Evolutionary conservation across 2,113 vertebrate genomes (phyloP).

Genomic region (Neogale vison): DNA sequence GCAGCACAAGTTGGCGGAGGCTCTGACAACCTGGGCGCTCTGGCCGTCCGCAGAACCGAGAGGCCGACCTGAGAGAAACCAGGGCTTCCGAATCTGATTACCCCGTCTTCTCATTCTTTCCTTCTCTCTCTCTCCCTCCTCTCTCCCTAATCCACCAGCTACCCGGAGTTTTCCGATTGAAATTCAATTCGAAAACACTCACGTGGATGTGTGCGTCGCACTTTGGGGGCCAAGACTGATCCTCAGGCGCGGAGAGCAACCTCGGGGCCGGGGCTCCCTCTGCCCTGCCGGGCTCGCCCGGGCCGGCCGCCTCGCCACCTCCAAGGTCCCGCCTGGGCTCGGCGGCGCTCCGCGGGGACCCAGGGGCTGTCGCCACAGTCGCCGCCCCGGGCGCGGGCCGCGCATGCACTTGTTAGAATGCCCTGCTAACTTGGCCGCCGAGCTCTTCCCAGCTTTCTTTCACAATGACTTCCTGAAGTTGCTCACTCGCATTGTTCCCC

Average conservation of each 20-base stretch:
- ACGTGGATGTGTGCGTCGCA: constrained; percentile 65
- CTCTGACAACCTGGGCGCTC: not conserved
- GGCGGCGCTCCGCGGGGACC: not conserved
- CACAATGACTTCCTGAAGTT: constrained; percentile 80
- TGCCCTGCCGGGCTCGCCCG: not conserved
- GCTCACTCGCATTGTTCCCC: constrained; percentile 67
- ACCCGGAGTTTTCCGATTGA: constrained; percentile 40
- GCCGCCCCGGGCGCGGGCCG: constrained; percentile 36
- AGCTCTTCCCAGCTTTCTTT: constrained; percentile 71
- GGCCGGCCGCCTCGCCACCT: not conserved
- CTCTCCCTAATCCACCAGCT: not conserved
- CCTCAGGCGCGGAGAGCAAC: constrained; percentile 35
- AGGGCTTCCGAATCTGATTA: not conserved
- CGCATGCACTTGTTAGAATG: constrained; percentile 68
- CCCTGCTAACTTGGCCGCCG: constrained; percentile 38
- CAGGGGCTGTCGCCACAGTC: not conserved
- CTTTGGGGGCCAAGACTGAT: constrained; percentile 48
- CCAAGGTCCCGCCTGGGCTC: not conserved
- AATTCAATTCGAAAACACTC: constrained; percentile 66
- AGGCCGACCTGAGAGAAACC: not conserved
- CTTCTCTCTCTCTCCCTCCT: no score
- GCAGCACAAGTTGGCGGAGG: not conserved
- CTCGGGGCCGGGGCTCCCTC: not conserved
- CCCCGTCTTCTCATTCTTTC: not conserved
- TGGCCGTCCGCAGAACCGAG: not conserved